These are phyloP conservation scores for Ophiodon elongatus DNA, from an alignment of 2,113 vertebrate genomes.

Conservation along the genomic window DNA sequence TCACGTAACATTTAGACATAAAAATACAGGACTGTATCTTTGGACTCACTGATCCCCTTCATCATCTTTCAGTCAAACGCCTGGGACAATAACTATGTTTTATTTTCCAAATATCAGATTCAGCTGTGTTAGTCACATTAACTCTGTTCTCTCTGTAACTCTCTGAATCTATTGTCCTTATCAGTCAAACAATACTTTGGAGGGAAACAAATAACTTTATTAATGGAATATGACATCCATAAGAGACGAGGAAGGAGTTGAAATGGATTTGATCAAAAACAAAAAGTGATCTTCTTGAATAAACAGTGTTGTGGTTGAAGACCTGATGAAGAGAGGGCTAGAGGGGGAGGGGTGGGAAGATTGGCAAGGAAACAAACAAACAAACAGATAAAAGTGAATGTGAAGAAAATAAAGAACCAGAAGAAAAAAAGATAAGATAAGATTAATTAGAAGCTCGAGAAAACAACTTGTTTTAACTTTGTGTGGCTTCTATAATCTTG, in stretches of 20 bases:
- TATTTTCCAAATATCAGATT: conserved; percentile 8
- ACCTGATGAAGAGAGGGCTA: conserved; percentile 27
- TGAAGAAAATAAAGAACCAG: conserved; percentile 3
- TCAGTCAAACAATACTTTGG: conserved; percentile 19
- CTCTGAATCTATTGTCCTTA: conserved; percentile 51
- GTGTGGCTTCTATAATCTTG: background rate
- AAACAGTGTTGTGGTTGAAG: conserved; percentile 26
- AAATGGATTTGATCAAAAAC: conserved; percentile 31
- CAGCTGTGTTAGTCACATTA: conserved; percentile 18
- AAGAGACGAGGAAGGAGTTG: conserved; percentile 31
- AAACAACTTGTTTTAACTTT: background rate
- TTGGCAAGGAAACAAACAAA: background rate
- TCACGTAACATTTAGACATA: no score
- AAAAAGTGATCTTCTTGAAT: conserved; percentile 28
- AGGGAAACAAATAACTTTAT: conserved; percentile 13
- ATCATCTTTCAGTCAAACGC: background rate
- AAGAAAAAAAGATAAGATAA: background rate
- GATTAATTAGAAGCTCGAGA: background rate
- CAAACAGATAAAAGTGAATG: conserved; percentile 11
- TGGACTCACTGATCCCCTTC: background rate
- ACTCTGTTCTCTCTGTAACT: conserved; percentile 3
- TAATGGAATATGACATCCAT: conserved; percentile 29
- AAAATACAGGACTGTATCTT: background rate
- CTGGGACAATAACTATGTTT: background rate
- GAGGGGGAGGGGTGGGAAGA: background rate